Conservation (phyloP, 1,140 invertebrate species). For the Idris sp. region DNA sequence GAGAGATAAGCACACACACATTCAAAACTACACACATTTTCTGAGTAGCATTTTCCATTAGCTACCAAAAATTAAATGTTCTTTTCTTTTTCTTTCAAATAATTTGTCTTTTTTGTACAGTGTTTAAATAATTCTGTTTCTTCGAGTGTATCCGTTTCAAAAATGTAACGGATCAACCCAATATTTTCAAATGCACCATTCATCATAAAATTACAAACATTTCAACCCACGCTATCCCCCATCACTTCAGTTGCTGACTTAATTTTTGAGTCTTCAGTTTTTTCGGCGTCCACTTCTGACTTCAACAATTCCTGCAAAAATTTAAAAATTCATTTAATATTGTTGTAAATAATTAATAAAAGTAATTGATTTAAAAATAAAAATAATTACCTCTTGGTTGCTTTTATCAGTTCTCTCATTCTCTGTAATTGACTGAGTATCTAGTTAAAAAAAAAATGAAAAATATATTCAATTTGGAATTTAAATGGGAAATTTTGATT, state of each 20-base stretch:
- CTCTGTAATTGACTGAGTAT: constrained; percentile 56
- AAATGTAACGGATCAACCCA: constrained; percentile 59
- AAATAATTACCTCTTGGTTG: constrained; percentile 68
- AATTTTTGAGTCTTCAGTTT: constrained; percentile 54
- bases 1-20: too few species aligned
- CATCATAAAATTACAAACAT: constrained; percentile 44
- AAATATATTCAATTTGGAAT: too few species aligned
- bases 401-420: constrained; percentile 62
- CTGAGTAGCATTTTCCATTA: too few species aligned
- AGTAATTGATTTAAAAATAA: not conserved
- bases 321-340: too few species aligned
- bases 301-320: constrained; percentile 65
- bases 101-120: constrained; percentile 67
- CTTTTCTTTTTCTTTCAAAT: too few species aligned
- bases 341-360: too few species aligned
- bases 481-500: too few species aligned
- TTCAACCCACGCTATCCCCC: constrained; percentile 74
- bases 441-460: constrained; percentile 40
- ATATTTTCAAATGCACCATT: constrained; percentile 72
- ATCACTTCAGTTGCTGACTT: constrained; percentile 69
- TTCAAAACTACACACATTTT: too few species aligned
- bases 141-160: constrained; percentile 57
- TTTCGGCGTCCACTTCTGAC: constrained; percentile 54
- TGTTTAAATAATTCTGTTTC: constrained; percentile 71
- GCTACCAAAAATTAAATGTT: too few species aligned